A percentile compares a stretch with the other conserved stretches of the same genome.
Conservation (phyloP, 1,140 invertebrate species). For the Drosophila lacertosa region DNA sequence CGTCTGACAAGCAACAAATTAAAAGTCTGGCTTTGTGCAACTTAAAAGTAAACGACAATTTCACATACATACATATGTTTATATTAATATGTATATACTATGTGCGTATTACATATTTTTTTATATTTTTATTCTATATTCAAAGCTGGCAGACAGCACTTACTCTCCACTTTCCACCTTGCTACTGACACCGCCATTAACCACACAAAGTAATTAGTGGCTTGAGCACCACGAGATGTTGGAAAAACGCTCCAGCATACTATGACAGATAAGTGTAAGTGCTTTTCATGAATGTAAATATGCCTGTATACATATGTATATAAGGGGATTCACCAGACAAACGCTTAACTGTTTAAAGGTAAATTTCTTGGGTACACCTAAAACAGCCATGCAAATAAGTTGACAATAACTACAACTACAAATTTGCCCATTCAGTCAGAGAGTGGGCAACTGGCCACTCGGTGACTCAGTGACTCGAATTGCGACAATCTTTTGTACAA, state of each 20-base stretch:
- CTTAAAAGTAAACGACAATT: background rate
- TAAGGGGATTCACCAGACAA: slow-evolving; percentile 5
- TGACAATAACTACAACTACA: too few species aligned
- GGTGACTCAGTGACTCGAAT: background rate
- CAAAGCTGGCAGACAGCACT: slow-evolving; percentile 33
- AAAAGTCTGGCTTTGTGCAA: background rate
- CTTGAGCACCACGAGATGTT: slow-evolving; percentile 32
- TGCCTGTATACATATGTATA: too few species aligned
- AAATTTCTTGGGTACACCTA: too few species aligned
- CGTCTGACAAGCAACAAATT: background rate
- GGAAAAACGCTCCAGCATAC: slow-evolving; percentile 18
- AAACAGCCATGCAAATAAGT: too few species aligned
- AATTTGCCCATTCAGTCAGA: background rate
- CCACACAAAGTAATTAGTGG: slow-evolving; percentile 73
- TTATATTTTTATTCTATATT: slow-evolving; percentile 1
- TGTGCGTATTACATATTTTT: slow-evolving; percentile 5
- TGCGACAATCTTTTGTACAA: background rate
- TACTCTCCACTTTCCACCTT: slow-evolving; percentile 15
- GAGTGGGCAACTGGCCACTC: background rate
- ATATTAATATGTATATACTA: slow-evolving; percentile 2
- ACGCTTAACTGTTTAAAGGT: background rate
- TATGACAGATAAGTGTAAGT: slow-evolving; percentile 23
- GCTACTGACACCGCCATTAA: slow-evolving; percentile 29
- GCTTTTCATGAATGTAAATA: slow-evolving; percentile 13
- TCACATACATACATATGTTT: background rate